phyloP scores from a whole-genome alignment of 92 coral and sea anemone species.

The Porites lobata region DNA sequence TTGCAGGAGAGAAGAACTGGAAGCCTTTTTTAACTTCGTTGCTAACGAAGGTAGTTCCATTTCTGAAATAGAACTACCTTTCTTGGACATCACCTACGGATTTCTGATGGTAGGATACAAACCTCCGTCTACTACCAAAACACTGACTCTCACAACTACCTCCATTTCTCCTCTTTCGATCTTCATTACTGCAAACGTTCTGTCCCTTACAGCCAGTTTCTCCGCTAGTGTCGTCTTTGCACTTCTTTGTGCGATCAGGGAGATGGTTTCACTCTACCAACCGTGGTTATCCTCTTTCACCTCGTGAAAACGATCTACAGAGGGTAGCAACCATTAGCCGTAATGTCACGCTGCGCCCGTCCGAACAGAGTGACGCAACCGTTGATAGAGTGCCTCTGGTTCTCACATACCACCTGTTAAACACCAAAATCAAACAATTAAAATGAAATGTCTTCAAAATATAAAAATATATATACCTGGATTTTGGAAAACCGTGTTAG shows the following conservation, averaged over 20 bases:
- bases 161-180: neutral
- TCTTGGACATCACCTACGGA: neutral
- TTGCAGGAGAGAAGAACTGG: no score
- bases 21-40: no score
- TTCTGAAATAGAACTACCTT: neutral
- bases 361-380: neutral
- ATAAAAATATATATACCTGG: no score
- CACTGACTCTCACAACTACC: constrained; percentile 1
- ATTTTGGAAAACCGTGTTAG: no score
- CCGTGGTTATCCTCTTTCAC: neutral
- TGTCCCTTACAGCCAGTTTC: neutral
- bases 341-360: neutral
- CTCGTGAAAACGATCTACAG: neutral
- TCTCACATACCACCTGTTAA: constrained; percentile 5
- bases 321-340: constrained; percentile 1
- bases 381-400: neutral
- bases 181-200: neutral
- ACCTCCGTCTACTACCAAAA: neutral
- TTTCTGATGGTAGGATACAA: neutral
- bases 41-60: neutral
- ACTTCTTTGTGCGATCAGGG: neutral
- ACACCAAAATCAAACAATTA: no score
- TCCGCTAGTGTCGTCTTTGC: neutral
- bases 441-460: no score
- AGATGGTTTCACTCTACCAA: neutral